Evolutionary conservation across 2,797 vertebrate species (phyloP).

Genomic region (Paguma larvata): DNA sequence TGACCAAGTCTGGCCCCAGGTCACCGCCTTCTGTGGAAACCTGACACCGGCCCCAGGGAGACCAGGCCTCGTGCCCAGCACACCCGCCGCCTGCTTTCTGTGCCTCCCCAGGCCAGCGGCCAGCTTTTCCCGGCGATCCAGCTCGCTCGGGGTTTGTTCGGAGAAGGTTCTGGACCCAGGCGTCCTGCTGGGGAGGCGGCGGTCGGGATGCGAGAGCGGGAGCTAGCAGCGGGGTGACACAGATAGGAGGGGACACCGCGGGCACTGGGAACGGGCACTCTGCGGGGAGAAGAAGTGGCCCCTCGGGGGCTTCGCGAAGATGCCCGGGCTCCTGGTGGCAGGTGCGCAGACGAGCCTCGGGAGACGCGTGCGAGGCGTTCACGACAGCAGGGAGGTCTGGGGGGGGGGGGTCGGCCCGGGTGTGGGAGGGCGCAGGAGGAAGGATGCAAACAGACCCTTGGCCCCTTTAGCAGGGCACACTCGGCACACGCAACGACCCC

Average conservation of each 20-base stretch:
- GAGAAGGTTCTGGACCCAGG: not conserved
- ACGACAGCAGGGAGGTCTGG: not conserved
- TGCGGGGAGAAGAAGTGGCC: not conserved
- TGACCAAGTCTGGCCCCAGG: not conserved
- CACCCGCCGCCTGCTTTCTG: not conserved
- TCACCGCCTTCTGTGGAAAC: not conserved
- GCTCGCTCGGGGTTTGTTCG: not conserved
- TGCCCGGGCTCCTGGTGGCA: not conserved
- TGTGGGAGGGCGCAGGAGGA: no score
- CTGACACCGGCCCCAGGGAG: not conserved
- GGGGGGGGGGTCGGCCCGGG: not conserved
- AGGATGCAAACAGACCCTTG: not conserved
- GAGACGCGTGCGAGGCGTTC: no score
- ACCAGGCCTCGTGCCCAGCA: not conserved
- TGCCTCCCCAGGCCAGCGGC: not conserved
- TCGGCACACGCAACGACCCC: not conserved
- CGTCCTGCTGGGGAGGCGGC: not conserved
- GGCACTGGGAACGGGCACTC: accelerated
- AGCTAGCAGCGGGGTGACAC: not conserved
- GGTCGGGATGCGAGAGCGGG: not conserved
- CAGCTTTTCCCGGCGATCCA: not conserved
- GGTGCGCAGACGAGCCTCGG: not conserved
- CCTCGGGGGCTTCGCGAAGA: not conserved
- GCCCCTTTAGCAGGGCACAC: not conserved
- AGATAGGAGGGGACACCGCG: not conserved